A percentile compares a stretch with the other conserved stretches of the same genome.
Evolutionary conservation across 2,113 vertebrate species (phyloP).

Genomic region (rat (Rattus norvegicus)): GRCr8 NC_086022.1:80408501-80409000

Average conservation of each 20-base stretch:
- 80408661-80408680: background rate
- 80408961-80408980: background rate
- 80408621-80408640: background rate
- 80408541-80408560: background rate
- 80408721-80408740: background rate
- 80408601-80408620: background rate
- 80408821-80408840: background rate
- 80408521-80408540: background rate
- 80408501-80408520: background rate
- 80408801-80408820: background rate
- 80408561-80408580: background rate
- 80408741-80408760: background rate
- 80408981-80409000: background rate
- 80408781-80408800: background rate
- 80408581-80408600: background rate
- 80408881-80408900: background rate
- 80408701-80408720: background rate
- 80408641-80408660: background rate
- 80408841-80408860: background rate
- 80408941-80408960: background rate
- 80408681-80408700: background rate
- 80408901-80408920: background rate
- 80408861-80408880: background rate
- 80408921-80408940: background rate
- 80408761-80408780: background rate